These are phyloP conservation scores for Phylloscopus collybita DNA, from an alignment of 2,797 vertebrate species.

Conservation along the genomic window DNA sequence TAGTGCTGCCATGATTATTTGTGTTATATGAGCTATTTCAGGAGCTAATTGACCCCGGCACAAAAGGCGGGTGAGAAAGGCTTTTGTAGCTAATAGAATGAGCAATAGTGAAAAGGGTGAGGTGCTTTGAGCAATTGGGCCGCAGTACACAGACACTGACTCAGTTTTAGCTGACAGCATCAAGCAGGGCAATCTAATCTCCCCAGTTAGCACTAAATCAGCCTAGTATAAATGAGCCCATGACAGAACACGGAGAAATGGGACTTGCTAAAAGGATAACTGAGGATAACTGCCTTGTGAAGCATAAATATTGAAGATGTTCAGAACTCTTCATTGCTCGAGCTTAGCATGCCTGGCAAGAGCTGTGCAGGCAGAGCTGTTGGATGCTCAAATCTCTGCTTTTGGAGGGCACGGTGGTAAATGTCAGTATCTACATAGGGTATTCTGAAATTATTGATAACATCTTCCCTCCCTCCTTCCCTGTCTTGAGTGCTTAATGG, in stretches of 20 bases:
- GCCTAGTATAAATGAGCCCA: conserved; percentile 57
- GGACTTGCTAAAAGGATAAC: conserved; percentile 72
- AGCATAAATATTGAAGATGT: conserved; percentile 48
- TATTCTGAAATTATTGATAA: not conserved
- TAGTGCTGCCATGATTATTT: conserved; percentile 58
- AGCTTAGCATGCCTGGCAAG: conserved; percentile 5
- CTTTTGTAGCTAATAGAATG: conserved; percentile 74
- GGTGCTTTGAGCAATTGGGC: conserved; percentile 64
- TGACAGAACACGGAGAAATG: conserved; percentile 69
- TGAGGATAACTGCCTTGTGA: conserved; percentile 66
- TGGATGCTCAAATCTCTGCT: not conserved
- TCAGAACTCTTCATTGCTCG: conserved; percentile 23
- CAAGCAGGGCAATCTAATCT: conserved; percentile 71
- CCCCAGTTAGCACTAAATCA: conserved; percentile 70
- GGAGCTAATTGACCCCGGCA: conserved; percentile 65
- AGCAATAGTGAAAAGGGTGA: conserved; percentile 69
- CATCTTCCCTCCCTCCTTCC: not conserved
- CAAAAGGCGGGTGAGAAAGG: conserved; percentile 69
- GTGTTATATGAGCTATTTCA: conserved; percentile 73
- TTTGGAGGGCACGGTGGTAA: not conserved
- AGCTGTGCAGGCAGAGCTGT: not conserved
- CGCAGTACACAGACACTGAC: conserved; percentile 58
- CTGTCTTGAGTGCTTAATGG: not conserved
- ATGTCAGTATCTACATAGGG: not conserved
- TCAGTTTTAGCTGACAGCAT: conserved; percentile 67